A percentile compares a stretch with the other conserved stretches of the same genome.
phyloP scores from a whole-genome alignment of 1,140 invertebrate species.

The Hylaeus anthracinus region DNA sequence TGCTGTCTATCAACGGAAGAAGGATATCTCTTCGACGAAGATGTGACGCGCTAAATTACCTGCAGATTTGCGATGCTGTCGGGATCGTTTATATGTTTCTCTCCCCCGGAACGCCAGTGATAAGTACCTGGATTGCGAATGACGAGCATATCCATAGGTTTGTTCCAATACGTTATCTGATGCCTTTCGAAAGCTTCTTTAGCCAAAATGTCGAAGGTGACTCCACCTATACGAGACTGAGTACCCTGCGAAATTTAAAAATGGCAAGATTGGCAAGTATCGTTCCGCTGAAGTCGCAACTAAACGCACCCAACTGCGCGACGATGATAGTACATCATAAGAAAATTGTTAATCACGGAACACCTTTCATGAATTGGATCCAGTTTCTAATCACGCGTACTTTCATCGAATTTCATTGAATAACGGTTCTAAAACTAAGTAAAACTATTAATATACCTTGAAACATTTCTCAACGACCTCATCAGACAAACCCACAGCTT shows the following conservation, averaged over 20 bases:
- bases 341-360: constrained; percentile 59
- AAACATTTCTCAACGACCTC: constrained; percentile 98
- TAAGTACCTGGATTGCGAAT: constrained; percentile 97
- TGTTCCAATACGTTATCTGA: constrained; percentile 88
- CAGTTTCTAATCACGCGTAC: constrained; percentile 68
- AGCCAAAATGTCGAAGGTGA: constrained; percentile 93
- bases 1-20: background rate
- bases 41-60: constrained; percentile 72
- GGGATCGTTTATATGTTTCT: constrained; percentile 99
- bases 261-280: background rate
- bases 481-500: constrained; percentile 96
- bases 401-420: constrained; percentile 4
- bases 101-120: constrained; percentile 98
- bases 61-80: constrained; percentile 95
- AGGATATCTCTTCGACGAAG: background rate
- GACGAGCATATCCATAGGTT: constrained; percentile 88
- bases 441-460: constrained; percentile 79
- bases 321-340: constrained; percentile 49
- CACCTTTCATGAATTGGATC: constrained; percentile 71
- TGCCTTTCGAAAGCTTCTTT: constrained; percentile 94
- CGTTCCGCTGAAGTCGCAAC: background rate
- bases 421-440: background rate
- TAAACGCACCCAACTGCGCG: background rate
- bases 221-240: constrained; percentile 96
- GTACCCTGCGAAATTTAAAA: constrained; percentile 85